Base-by-base conservation (phyloP, 2,888 invertebrate species). In the Scaptomyza parva region DNA sequence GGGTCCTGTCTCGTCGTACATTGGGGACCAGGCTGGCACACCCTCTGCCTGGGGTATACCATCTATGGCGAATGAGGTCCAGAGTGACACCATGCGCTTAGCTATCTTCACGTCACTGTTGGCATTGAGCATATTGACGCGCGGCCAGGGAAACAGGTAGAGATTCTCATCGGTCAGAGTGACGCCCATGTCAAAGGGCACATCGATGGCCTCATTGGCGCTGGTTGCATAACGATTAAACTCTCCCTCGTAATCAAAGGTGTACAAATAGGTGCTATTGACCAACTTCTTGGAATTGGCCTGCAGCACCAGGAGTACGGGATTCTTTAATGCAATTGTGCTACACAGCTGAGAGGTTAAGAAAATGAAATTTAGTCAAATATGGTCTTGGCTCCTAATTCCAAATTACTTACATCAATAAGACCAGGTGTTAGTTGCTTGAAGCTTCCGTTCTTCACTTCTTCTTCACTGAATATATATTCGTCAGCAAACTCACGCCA, bases 151-250 rank as follows among this genome's bases (percentile, higher is more conserved):
- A 84, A 94, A 94, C 17, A 94, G 83, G 72, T 94, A 93, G 14
- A 93, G 91, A 41, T 93, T 91, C 64, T 94, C 94, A 67, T 94
- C 93, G 7, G 93, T 93, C 69, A 94, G 93, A 28, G 93, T 93
- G 6, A 93, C 93, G 4, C 94, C 93, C 80, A 92, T 90, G 53
- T 91, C 90, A 70, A 92, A 92, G 33, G 92, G 92, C 69, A 91
- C 89, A 26, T 86, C 76, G n/a, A 87, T 77, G 4, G 86, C 77
- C 35, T 91, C 91, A n/a, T 90, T 91, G 0, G 89, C 89, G 22
- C 18, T 44, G 52, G 70, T 79, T 3, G 83, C 71, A 72, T 92
- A 92, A n/a, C 92, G 89, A 55, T 91, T 91, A 28, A 87, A 40
- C 50, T 91, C 89, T 14, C 93, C 93, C 54, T 88, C 87, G 66